phyloP scores from a whole-genome alignment of 2,888 invertebrate genomes.

The Catocala fraxini region DNA sequence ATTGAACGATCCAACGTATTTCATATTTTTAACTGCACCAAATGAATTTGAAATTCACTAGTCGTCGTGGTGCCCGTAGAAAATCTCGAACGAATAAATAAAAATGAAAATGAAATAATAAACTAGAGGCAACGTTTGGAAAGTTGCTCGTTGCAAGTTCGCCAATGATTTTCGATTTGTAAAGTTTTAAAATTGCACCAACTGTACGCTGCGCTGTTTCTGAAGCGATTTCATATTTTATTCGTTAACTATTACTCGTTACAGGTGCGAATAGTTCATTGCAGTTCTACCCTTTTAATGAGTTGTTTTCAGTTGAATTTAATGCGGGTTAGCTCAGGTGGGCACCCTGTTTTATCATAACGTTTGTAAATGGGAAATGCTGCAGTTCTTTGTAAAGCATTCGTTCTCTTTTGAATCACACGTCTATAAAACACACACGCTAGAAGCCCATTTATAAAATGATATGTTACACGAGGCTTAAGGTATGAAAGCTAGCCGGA shows the following conservation, averaged over 20 bases:
- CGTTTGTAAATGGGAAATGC: neutral
- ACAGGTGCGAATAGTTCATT: conserved; percentile 43
- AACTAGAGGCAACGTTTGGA: conserved; percentile 43
- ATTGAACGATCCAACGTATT: conserved; percentile 28
- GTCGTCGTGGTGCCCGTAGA: conserved; percentile 38
- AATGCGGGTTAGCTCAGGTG: neutral
- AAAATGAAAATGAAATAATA: conserved; percentile 60
- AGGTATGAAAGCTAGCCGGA: no score
- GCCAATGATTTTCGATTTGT: conserved; percentile 54
- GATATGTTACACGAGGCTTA: no score
- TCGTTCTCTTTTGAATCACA: neutral
- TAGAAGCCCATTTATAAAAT: neutral
- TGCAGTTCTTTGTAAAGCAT: neutral
- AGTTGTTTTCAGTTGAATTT: conserved; percentile 8
- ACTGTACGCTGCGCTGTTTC: conserved; percentile 43
- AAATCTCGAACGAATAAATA: conserved; percentile 57
- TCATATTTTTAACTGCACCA: conserved; percentile 39
- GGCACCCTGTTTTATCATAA: neutral
- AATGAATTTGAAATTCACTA: conserved; percentile 50
- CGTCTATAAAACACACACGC: neutral
- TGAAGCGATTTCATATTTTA: conserved; percentile 50
- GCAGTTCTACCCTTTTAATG: conserved; percentile 24
- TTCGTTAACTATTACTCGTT: conserved; percentile 44
- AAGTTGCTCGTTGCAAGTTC: conserved; percentile 46
- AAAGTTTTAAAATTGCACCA: conserved; percentile 54